These are phyloP conservation scores for Tuberolachnus salignus DNA, from an alignment of 2,888 invertebrate genomes.

Conservation along the genomic window DNA sequence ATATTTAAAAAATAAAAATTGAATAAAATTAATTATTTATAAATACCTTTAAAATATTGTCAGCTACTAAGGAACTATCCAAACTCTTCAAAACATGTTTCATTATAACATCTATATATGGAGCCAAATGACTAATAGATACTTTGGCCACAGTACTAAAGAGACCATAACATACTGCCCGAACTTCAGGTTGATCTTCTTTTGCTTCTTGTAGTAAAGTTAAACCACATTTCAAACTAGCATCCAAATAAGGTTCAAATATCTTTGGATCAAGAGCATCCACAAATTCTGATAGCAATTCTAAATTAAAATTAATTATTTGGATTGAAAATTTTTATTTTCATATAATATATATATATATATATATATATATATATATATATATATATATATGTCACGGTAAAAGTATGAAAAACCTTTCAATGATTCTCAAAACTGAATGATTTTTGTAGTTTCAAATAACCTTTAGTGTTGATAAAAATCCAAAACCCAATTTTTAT, in stretches of 20 bases:
- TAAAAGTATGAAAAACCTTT: too few relatives aligned
- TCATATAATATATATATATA: not conserved
- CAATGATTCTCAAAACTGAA: too few relatives aligned
- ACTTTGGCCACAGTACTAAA: slow-evolving; percentile 48
- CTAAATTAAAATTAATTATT: slow-evolving; percentile 7
- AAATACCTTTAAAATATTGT: slow-evolving; percentile 21
- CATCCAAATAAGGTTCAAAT: slow-evolving; percentile 53
- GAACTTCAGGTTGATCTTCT: slow-evolving; percentile 48
- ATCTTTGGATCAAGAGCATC: slow-evolving; percentile 47
- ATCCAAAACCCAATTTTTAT: too few relatives aligned
- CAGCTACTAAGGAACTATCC: slow-evolving; percentile 33
- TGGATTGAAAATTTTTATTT: too few relatives aligned
- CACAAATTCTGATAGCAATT: slow-evolving; percentile 51
- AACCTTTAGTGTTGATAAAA: too few relatives aligned
- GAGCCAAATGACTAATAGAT: slow-evolving; percentile 34
- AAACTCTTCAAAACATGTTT: slow-evolving; percentile 41
- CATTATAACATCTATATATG: slow-evolving; percentile 46
- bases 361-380: not conserved
- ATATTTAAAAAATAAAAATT: not conserved
- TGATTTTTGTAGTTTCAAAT: too few relatives aligned
- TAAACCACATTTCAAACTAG: slow-evolving; percentile 49
- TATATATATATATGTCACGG: too few relatives aligned
- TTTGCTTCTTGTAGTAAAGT: slow-evolving; percentile 40
- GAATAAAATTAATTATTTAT: not conserved
- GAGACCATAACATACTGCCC: slow-evolving; percentile 45